Evolutionary conservation across 2,888 invertebrate species (phyloP).

Genomic region (Sympetrum striolatum): DNA sequence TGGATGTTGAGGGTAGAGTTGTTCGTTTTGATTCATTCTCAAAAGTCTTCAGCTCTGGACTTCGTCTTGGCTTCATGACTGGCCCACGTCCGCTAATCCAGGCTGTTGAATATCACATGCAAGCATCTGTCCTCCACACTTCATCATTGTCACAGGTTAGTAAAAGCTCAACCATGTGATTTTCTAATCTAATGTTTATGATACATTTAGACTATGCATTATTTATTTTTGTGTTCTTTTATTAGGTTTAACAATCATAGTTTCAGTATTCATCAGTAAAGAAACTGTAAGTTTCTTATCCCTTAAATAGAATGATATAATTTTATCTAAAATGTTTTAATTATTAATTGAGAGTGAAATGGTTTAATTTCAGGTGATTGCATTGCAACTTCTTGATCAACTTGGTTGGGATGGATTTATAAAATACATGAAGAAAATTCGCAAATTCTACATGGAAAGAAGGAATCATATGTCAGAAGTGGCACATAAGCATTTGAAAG

Average conservation of each 20-base stretch:
- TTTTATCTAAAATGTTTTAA: background rate
- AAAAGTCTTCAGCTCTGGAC: slow-evolving; percentile 73
- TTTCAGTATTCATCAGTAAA: too few species aligned
- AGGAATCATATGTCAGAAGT: slow-evolving; percentile 68
- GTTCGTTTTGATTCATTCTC: slow-evolving; percentile 80
- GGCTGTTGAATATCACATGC: slow-evolving; percentile 72
- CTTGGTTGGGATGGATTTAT: slow-evolving; percentile 70
- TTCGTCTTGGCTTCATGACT: slow-evolving; percentile 76
- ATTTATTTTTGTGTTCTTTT: background rate
- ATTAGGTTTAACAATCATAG: background rate
- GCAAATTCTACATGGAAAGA: slow-evolving; percentile 69
- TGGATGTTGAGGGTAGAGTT: slow-evolving; percentile 79
- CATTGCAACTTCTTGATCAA: slow-evolving; percentile 63
- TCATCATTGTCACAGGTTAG: slow-evolving; percentile 71
- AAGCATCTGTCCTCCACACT: slow-evolving; percentile 71
- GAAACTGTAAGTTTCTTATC: too few species aligned
- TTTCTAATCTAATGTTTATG: background rate
- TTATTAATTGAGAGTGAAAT: background rate
- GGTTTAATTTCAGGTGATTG: slow-evolving; percentile 57
- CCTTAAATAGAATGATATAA: background rate
- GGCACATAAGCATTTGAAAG: slow-evolving; percentile 66
- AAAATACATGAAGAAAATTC: slow-evolving; percentile 67
- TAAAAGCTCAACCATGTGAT: background rate
- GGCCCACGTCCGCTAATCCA: slow-evolving; percentile 71
- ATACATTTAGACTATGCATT: background rate